A percentile compares a stretch with the other conserved stretches of the same genome.
phyloP scores from a whole-genome alignment of 2,797 vertebrate species.

The Arremon aurantiirostris region DNA sequence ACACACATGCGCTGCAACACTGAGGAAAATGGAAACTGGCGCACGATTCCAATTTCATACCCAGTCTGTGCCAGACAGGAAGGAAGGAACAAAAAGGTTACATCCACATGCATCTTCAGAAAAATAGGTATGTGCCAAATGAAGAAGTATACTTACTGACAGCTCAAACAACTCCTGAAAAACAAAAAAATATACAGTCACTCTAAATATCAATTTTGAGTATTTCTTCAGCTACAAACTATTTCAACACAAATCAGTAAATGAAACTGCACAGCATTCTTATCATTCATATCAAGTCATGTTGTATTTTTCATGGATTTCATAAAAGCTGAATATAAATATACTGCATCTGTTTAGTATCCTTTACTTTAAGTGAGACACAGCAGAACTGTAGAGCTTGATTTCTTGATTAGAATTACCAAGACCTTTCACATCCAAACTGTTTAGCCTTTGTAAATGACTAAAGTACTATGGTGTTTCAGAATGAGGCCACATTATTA shows the following conservation, averaged over 20 bases:
- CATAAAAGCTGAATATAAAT: background rate
- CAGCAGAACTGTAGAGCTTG: background rate
- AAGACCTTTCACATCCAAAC: background rate
- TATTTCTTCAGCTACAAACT: background rate
- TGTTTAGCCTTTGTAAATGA: background rate
- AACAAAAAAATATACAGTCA: constrained; percentile 31
- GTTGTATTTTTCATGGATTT: background rate
- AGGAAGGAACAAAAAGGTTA: background rate
- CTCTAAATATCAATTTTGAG: background rate
- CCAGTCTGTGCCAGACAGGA: constrained; percentile 73
- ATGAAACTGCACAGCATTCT: background rate
- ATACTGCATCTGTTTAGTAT: background rate
- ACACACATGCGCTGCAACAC: constrained; percentile 94
- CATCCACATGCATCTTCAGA: background rate
- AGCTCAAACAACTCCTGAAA: constrained; percentile 93
- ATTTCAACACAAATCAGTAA: background rate
- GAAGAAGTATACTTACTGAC: constrained; percentile 80
- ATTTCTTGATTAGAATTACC: background rate
- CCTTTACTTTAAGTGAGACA: background rate
- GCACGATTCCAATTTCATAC: constrained; percentile 95
- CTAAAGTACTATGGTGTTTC: background rate
- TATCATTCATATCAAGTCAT: background rate
- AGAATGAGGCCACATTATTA: background rate
- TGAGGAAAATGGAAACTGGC: constrained; percentile 97
- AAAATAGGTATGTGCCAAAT: background rate